Evolutionary conservation across 2,797 vertebrate genomes (phyloP).

Genomic region (Denticeps clupeoides): DNA sequence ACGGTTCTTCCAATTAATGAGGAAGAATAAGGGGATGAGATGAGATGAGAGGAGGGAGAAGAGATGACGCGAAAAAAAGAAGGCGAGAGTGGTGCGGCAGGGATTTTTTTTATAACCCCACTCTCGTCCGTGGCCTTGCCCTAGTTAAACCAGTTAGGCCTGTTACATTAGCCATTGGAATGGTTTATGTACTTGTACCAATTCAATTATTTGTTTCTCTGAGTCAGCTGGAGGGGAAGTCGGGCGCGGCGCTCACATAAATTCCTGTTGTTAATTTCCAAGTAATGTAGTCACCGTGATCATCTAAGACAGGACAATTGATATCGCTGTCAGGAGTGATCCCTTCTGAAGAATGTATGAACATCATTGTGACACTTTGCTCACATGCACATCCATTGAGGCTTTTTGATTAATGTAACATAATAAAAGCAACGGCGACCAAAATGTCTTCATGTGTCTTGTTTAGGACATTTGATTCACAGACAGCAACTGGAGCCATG

Average conservation of each 20-base stretch:
- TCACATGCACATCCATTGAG: constrained; percentile 69
- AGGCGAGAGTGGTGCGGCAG: not conserved
- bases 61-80: constrained; percentile 5
- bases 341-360: constrained; percentile 58
- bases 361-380: constrained; percentile 63
- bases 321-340: constrained; percentile 66
- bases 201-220: constrained; percentile 78
- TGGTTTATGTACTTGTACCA: constrained; percentile 72
- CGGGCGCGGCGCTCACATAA: constrained; percentile 62
- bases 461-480: constrained; percentile 79
- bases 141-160: constrained; percentile 63
- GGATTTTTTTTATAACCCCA: constrained; percentile 28
- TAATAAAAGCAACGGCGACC: constrained; percentile 78
- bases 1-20: constrained; percentile 48
- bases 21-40: constrained; percentile 25
- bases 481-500: constrained; percentile 68
- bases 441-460: constrained; percentile 73
- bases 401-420: constrained; percentile 79
- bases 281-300: constrained; percentile 72
- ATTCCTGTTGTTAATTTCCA: constrained; percentile 75
- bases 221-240: constrained; percentile 48
- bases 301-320: constrained; percentile 71
- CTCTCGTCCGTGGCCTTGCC: constrained; percentile 40
- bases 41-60: not conserved
- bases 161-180: constrained; percentile 68